Evolutionary conservation across 2,797 vertebrate species (phyloP).

Genomic region (Lagocephalus sceleratus): DNA sequence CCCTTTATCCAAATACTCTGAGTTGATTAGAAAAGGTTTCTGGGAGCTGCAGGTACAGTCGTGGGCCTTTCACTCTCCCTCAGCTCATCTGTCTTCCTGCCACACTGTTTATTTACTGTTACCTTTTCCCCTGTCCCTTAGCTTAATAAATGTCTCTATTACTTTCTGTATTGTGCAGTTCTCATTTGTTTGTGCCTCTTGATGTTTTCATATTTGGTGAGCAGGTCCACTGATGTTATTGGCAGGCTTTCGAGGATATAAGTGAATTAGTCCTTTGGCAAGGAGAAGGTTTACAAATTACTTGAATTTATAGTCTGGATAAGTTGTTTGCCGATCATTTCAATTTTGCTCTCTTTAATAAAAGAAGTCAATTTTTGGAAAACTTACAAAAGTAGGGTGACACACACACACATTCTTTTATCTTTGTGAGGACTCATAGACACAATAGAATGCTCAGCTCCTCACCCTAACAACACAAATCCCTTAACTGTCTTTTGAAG

Average conservation of each 20-base stretch:
- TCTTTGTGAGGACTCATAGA: too few species aligned
- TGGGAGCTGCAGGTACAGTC: constrained; percentile 31
- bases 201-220: constrained; percentile 44
- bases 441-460: too few species aligned
- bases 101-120: constrained; percentile 42
- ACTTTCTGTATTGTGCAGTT: constrained; percentile 12
- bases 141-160: constrained; percentile 43
- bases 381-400: too few species aligned
- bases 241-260: constrained; percentile 29
- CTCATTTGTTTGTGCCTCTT: constrained; percentile 51
- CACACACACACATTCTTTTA: too few species aligned
- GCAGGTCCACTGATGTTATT: constrained; percentile 40
- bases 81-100: constrained; percentile 52
- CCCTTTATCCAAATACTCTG: constrained; percentile 21
- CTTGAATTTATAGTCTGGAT: too few species aligned
- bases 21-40: constrained; percentile 38
- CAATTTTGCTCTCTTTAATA: too few species aligned
- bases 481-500: too few species aligned
- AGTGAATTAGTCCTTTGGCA: constrained; percentile 52
- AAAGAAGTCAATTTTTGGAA: too few species aligned
- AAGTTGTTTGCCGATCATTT: too few species aligned
- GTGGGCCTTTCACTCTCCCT: constrained; percentile 19
- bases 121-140: constrained; percentile 21
- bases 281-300: too few species aligned
- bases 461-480: too few species aligned